Percentiles rank a stretch among this genome's conserved stretches.
These are phyloP conservation scores for Drosophila demipolita DNA, from an alignment of 2,888 invertebrate genomes.

Conservation along the genomic window DNA sequence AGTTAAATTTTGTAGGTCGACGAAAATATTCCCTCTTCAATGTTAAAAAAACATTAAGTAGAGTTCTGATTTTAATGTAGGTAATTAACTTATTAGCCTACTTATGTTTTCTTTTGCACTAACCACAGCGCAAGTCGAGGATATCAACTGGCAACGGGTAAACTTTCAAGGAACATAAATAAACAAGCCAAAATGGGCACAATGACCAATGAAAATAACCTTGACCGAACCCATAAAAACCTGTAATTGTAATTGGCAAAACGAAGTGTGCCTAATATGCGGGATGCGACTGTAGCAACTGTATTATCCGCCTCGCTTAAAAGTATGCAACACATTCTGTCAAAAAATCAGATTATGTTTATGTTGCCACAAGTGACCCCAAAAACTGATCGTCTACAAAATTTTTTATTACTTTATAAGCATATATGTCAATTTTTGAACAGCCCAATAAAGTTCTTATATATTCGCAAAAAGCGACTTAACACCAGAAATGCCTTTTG, in stretches of 20 bases:
- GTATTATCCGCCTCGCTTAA: background rate
- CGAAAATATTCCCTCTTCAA: background rate
- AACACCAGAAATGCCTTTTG: background rate
- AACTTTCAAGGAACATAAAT: constrained; percentile 13
- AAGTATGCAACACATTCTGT: constrained; percentile 33
- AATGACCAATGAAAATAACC: constrained; percentile 37
- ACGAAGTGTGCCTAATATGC: background rate
- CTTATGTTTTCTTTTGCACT: background rate
- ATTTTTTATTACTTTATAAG: background rate
- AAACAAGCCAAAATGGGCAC: constrained; percentile 28
- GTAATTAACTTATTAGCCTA: background rate
- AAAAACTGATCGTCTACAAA: background rate
- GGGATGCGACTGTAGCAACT: constrained; percentile 16
- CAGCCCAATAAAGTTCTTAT: background rate
- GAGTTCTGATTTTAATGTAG: background rate
- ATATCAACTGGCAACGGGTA: constrained; percentile 6
- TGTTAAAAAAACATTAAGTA: background rate
- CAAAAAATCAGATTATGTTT: background rate
- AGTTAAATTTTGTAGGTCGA: constrained; percentile 13
- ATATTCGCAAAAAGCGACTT: background rate
- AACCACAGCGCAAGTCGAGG: constrained; percentile 11
- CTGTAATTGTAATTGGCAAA: constrained; percentile 19
- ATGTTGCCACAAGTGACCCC: background rate
- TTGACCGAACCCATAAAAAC: constrained; percentile 43
- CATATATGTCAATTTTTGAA: background rate